Base-by-base conservation (phyloP, 1,140 invertebrate genomes). In the Helicoverpa armigera region DNA sequence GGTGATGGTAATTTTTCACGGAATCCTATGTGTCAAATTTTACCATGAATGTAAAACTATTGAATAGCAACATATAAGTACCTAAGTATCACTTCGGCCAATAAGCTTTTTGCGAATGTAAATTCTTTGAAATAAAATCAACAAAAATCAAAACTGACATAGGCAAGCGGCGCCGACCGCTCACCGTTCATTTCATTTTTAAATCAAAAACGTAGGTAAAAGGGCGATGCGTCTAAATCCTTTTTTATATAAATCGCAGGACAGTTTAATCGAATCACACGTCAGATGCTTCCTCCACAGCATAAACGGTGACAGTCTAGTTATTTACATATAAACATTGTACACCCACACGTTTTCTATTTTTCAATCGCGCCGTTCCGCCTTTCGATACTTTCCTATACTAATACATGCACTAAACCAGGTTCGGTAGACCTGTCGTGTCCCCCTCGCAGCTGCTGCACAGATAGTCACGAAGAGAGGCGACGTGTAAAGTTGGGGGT, bases 301-400 rank as follows among this genome's bases (percentile, higher is more conserved):
- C 75, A 76, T 50, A 77, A 79, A 77, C 73, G 35, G 81, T 81
- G 79, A 83, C 85, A 83, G 78, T 58, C 63, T 78, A 63, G 51
- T 81, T 84, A 87, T 87, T 85, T 85, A 84, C 84, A 88, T 87
- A 84, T 85, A 83, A 87, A 80, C 85, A 87, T 82, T 83, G 86
- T 69, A 75, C 77, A 84, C 83, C 53, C 83, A 85, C 83, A 83
- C 85, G 85, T 87, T 93, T 93, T 91, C 90, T 92, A 92, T 91
- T 93, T 94, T 93, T 93, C 90, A 92, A 92, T 91, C 90, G 88
- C 82, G 85, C 75, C 88, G 88, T 93, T 94, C 91, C 90, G 90
- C 89, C 90, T 93, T 93, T 94, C 91, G 86, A 94, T 94, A 92
- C 88, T 91, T 93, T 91, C 89, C 85, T 92, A 91, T 88, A 88